Base-by-base conservation (phyloP, 2,888 invertebrate species). In the Rhodophaea formosa region DNA sequence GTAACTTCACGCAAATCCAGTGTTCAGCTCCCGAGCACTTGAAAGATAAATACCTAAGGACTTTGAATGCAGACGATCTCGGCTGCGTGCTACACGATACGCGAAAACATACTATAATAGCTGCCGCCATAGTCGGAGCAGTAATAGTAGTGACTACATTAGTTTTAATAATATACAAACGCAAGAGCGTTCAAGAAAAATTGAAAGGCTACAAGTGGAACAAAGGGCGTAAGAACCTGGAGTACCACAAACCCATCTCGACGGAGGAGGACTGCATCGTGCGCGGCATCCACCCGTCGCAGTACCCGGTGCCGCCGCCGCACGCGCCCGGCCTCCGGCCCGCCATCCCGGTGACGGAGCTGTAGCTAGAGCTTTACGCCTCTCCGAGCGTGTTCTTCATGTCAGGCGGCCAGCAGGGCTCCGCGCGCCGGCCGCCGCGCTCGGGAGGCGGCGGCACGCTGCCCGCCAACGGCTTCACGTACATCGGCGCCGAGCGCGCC, bases 281-380 rank as follows among this genome's bases (percentile, higher is more conserved):
- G 64, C 92, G 95, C 58, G 93, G 94, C 56, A 93, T 94, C 64
- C 93, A 93, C 76, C 90, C 92, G 59, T 85, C 89, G 64, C 91
- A 89, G 78, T 92, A 89, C 84, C 88, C 88, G 60, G 83, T 78
- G 92, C 80, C 92, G 42, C 91, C 91, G 44, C 80, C 87, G 74
- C 86, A 86, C 87, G 74, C 86, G 68, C 85, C 79, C 88, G 92
- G 83, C 92, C 90, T 81, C 77, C 83, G 85, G 77, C 95, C 96
- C 16, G 95, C 96, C 16, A 95, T 97, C 77, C 97, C 97, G 69
- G 96, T 97, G 75, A 97, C 97, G 92, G 97, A 97, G 85, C 96
- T 97, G 96, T 97, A 97, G 96, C 97, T 97, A 96, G 96, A 97
- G 93, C 95, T 96, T 92, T 96, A 96, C 96, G 96, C 96, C 94